Conservation (phyloP, 53 echinoderm and acorn worm genomes). For the Echinometra lucunter region DNA sequence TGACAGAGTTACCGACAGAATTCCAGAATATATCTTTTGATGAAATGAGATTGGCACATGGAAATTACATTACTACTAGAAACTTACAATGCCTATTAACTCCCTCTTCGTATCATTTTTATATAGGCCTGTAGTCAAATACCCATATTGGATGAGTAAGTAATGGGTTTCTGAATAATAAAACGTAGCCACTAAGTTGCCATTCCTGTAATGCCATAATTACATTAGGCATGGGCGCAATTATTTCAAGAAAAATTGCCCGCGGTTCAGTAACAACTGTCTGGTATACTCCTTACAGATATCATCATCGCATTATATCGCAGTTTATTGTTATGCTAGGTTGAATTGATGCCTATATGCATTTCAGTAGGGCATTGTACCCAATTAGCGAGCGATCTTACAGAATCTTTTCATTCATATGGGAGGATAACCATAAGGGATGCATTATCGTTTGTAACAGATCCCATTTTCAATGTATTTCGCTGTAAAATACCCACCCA, state of each 20-base stretch:
- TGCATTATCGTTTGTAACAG: neutral
- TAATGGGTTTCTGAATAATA: constrained; percentile 3
- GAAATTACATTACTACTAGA: neutral
- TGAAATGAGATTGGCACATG: neutral
- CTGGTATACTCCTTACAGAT: neutral
- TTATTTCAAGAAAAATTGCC: constrained; percentile 39
- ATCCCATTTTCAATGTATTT: neutral
- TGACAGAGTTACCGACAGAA: too few species aligned
- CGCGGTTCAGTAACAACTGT: neutral
- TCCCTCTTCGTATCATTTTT: neutral
- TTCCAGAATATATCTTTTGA: too few species aligned
- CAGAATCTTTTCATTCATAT: neutral
- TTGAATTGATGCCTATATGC: neutral
- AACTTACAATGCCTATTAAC: neutral
- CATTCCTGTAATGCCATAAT: constrained; percentile 16
- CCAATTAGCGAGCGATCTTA: neutral
- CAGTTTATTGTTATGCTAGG: constrained; percentile 28
- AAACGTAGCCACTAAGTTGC: constrained; percentile 39
- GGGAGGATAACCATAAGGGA: neutral
- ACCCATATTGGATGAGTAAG: constrained; percentile 23
- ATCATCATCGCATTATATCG: constrained; percentile 27
- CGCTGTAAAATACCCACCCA: too few species aligned
- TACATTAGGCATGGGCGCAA: constrained; percentile 29
- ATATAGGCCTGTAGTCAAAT: neutral
- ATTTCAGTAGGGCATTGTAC: constrained; percentile 18